A percentile compares a stretch with the other conserved stretches of the same genome.
Evolutionary conservation across 2,797 vertebrate genomes (phyloP).

Genomic region (Podargus strigoides): DNA sequence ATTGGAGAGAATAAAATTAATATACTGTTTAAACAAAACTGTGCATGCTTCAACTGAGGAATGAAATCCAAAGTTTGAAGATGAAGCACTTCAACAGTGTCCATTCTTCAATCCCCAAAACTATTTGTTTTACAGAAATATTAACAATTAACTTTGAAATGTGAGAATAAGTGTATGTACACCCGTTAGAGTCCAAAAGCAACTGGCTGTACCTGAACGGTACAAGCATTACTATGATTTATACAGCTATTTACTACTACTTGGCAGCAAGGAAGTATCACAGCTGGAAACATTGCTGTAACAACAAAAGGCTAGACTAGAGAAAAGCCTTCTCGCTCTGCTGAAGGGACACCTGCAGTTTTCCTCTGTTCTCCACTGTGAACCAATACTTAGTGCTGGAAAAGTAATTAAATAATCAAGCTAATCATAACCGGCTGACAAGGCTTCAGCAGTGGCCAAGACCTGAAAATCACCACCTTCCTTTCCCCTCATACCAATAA

Average conservation of each 20-base stretch:
- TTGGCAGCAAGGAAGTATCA: constrained; percentile 36
- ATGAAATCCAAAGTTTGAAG: neutral
- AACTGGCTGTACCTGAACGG: neutral
- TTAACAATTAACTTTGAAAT: constrained; percentile 13
- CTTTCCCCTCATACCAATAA: neutral
- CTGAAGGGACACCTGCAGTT: constrained; percentile 19
- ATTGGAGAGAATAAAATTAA: neutral
- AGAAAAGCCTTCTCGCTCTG: neutral
- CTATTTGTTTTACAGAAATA: neutral
- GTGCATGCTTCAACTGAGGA: neutral
- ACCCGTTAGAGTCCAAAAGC: neutral
- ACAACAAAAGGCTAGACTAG: neutral
- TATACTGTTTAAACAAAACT: neutral
- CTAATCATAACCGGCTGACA: constrained; percentile 19
- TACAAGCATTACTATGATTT: constrained; percentile 24
- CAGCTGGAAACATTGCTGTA: constrained; percentile 19
- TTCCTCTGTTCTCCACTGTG: neutral
- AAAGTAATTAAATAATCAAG: constrained; percentile 54
- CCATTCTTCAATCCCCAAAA: neutral
- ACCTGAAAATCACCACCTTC: neutral
- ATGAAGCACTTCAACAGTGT: neutral
- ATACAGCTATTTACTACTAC: constrained; percentile 24
- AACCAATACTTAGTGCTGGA: neutral
- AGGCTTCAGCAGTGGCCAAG: neutral
- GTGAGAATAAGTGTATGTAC: neutral